Percentiles rank a stretch among this genome's conserved stretches.
phyloP scores from a whole-genome alignment of 2,888 invertebrate species.

The Diloba caeruleocephala region DNA sequence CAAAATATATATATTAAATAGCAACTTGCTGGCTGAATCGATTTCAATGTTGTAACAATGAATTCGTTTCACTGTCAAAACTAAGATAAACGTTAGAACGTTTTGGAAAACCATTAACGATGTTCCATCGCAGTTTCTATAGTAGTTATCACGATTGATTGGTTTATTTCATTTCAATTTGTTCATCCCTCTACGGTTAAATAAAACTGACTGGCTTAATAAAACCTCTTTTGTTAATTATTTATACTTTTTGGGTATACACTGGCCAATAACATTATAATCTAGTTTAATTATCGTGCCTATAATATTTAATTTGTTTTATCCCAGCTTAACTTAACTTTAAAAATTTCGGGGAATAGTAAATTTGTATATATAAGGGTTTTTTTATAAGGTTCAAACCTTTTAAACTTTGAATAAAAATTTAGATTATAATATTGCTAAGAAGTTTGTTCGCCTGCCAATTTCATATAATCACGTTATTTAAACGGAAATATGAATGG shows the following conservation, averaged over 20 bases:
- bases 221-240: conserved; percentile 3
- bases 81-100: conserved; percentile 15
- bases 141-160: too few relatives aligned
- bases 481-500: conserved; percentile 37
- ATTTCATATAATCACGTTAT: conserved; percentile 51
- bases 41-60: conserved; percentile 11
- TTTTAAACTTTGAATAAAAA: conserved; percentile 45
- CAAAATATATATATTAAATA: conserved; percentile 11
- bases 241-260: conserved; percentile 13
- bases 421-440: conserved; percentile 41
- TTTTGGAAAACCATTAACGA: conserved; percentile 25
- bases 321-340: conserved; percentile 11
- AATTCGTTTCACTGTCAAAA: conserved; percentile 28
- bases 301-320: too few relatives aligned
- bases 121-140: neutral
- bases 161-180: neutral
- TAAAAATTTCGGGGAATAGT: too few relatives aligned
- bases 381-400: too few relatives aligned
- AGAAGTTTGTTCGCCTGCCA: conserved; percentile 31
- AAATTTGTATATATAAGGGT: too few relatives aligned
- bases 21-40: neutral
- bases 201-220: neutral
- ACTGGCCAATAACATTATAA: conserved; percentile 7
- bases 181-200: too few relatives aligned
- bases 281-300: conserved; percentile 6